Evolutionary conservation across 2,113 vertebrate species (phyloP).

Genomic region (Martes martes): DNA sequence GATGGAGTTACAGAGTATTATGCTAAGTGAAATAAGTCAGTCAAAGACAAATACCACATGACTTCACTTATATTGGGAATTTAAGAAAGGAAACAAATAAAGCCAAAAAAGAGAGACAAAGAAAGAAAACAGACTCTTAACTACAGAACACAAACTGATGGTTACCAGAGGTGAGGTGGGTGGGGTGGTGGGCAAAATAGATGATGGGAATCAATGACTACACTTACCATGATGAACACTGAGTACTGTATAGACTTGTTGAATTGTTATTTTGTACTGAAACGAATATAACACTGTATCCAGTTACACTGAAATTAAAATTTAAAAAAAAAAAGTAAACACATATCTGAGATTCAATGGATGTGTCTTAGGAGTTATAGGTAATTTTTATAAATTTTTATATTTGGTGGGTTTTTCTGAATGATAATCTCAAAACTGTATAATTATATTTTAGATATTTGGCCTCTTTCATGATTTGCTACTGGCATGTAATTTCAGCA

Average conservation of each 20-base stretch:
- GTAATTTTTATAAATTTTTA: not conserved
- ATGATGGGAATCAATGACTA: not conserved
- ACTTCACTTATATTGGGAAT: not conserved
- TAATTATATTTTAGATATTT: not conserved
- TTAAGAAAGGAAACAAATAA: not conserved
- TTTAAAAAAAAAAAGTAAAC: not conserved
- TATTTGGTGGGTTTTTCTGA: not conserved
- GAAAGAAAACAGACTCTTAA: not conserved
- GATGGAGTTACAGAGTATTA: not conserved
- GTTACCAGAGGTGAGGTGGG: not conserved
- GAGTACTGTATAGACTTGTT: not conserved
- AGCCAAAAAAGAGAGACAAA: not conserved
- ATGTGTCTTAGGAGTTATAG: not conserved
- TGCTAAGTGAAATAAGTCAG: not conserved
- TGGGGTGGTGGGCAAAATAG: not conserved
- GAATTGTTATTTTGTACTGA: not conserved
- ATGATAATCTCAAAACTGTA: not conserved
- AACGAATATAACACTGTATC: not conserved
- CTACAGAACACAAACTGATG: not conserved
- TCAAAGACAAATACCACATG: not conserved
- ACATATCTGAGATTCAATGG: not conserved
- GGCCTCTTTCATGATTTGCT: not conserved
- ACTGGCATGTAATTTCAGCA: not conserved
- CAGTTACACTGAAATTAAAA: not conserved
- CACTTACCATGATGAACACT: not conserved